Percentiles rank a stretch among this genome's conserved stretches.
These are phyloP conservation scores for Acinonyx jubatus DNA, from an alignment of 2,113 vertebrate species.

Conservation along the genomic window DNA sequence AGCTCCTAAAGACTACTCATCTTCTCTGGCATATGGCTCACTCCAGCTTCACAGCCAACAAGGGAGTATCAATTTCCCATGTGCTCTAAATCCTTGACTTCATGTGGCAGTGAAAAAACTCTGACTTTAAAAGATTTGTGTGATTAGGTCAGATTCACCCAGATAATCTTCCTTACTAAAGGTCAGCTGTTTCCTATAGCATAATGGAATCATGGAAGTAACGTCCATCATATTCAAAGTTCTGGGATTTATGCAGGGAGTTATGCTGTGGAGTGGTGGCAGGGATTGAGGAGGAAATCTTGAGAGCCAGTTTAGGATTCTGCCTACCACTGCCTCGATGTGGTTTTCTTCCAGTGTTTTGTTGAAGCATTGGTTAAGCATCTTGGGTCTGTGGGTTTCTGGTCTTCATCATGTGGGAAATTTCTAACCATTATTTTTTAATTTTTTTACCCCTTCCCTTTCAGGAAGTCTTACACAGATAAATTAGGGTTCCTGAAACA, in stretches of 20 bases:
- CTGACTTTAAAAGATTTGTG: neutral
- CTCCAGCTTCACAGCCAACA: neutral
- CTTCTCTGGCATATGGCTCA: neutral
- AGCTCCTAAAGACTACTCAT: neutral
- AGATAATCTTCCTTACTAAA: neutral
- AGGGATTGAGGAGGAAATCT: neutral
- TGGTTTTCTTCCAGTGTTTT: neutral
- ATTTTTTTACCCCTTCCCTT: neutral
- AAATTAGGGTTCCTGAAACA: neutral
- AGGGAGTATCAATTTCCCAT: neutral
- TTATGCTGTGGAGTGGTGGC: neutral
- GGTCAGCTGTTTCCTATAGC: neutral
- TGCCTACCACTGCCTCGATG: neutral
- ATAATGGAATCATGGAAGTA: neutral
- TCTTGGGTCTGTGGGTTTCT: neutral
- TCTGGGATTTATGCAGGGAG: neutral
- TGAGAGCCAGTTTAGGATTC: neutral
- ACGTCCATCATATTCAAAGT: neutral
- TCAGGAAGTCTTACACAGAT: neutral
- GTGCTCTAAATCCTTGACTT: neutral
- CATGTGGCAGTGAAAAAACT: neutral
- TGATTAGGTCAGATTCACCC: neutral
- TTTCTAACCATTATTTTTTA: neutral
- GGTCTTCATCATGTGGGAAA: neutral
- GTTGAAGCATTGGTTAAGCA: neutral